Evolutionary conservation across 2,888 invertebrate genomes (phyloP), one percentile per base, ranked within the genome.

Genomic region (Marasmarcha lunaedactyla): DNA sequence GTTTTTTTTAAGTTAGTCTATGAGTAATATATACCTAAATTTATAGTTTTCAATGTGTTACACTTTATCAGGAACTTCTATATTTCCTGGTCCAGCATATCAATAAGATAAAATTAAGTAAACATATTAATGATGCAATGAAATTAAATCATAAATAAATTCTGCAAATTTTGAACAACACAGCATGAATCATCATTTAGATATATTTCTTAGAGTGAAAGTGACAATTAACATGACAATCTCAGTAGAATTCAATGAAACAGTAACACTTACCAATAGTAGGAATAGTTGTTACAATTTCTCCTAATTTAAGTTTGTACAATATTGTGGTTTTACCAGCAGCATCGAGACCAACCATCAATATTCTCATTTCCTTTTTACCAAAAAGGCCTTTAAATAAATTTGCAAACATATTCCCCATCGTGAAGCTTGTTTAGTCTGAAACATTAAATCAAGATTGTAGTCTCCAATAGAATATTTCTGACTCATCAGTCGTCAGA

Each of bases 321-420:
- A 98, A 89, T 87, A 98, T 98, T 86, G 98, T 98, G 72, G 98
- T 98, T 92, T 98, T 98, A 89, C 98, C 98, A 87, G 98, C 98
- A 70, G 98, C 98, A 89, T 98, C 98, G 74, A 97, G 89, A 76
- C 97, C 97, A 61, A 97, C 97, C 98, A 98, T 98, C 86, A 98
- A 88, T 90, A 98, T 98, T 89, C 99, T 93, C 98, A 99, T 98
- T 89, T 99, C 98, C 79, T 98, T 98, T 87, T 98, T 99, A 87
- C 99, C 98, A 86, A 99, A 98, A 60, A 99, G 94, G 88, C 97
- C 95, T 90, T 96, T 96, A 87, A 99, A 98, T 84, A 99, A 88
- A 86, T 92, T 95, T 69, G 94, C 92, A 86, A 98, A 96, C 85
- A 95, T 90, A 88, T 95, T 96, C 87, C 98, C 98, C 98, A 98